These are phyloP conservation scores for Donacobius atricapilla DNA, from an alignment of 2,113 vertebrate genomes.

Conservation along the genomic window DNA sequence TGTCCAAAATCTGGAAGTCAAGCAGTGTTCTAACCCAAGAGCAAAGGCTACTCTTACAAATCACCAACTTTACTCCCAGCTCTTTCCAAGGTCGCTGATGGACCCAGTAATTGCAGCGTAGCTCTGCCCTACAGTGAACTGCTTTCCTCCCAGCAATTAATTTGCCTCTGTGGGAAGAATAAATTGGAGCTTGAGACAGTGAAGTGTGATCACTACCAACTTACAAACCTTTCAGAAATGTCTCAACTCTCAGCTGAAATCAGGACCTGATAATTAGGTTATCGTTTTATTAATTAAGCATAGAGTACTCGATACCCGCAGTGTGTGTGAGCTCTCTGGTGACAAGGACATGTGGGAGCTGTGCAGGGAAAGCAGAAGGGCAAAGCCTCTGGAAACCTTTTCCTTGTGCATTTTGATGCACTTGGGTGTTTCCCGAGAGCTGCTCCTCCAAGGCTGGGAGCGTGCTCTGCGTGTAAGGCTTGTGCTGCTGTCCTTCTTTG, in stretches of 20 bases:
- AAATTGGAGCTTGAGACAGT: not conserved
- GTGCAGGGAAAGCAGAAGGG: not conserved
- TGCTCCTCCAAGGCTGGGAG: not conserved
- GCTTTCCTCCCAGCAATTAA: not conserved
- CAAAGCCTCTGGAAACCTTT: not conserved
- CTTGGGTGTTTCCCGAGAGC: not conserved
- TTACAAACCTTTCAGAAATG: not conserved
- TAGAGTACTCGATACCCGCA: not conserved
- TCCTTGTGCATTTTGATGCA: not conserved
- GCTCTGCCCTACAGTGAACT: not conserved
- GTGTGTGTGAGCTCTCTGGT: not conserved
- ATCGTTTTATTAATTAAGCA: not conserved
- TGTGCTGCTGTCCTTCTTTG: not conserved
- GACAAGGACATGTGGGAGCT: not conserved
- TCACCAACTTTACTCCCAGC: not conserved
- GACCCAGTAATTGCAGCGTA: not conserved
- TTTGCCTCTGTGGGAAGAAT: not conserved
- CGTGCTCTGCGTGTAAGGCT: not conserved
- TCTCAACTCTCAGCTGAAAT: not conserved
- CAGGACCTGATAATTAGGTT: not conserved
- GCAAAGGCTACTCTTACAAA: not conserved
- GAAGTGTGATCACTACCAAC: not conserved
- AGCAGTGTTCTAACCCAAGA: not conserved
- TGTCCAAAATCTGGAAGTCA: not conserved
- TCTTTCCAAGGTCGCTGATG: not conserved